Conservation (phyloP, 1,140 invertebrate genomes). For the Himalopsyche phryganea region DNA sequence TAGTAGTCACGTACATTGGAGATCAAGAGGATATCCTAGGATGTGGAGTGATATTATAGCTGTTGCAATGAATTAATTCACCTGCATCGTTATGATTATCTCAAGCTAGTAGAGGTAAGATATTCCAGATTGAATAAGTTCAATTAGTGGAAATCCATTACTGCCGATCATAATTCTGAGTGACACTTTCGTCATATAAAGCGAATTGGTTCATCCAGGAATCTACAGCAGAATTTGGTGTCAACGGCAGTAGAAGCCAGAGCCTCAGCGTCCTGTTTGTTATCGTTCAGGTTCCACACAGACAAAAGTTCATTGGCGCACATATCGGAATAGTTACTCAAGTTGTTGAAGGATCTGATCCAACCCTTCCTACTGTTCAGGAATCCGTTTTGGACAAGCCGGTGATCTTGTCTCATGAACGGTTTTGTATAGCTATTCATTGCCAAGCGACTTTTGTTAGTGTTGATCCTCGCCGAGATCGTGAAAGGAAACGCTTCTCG, state of each 20-base stretch:
- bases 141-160: no score
- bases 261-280: neutral
- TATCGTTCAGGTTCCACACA: slow-evolving; percentile 24
- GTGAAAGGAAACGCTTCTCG: slow-evolving; percentile 11
- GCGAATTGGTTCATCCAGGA: slow-evolving; percentile 15
- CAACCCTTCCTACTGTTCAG: slow-evolving; percentile 10
- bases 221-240: slow-evolving; percentile 19
- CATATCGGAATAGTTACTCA: slow-evolving; percentile 21
- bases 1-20: no score
- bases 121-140: no score
- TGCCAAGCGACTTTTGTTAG: neutral
- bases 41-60: no score
- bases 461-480: slow-evolving; percentile 9
- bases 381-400: neutral
- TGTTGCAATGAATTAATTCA: no score
- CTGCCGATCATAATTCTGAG: no score
- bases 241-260: slow-evolving; percentile 4
- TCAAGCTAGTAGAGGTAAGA: no score
- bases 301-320: slow-evolving; percentile 25
- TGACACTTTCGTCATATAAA: no score
- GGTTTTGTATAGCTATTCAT: neutral
- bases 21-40: no score
- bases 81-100: no score
- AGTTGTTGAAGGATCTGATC: slow-evolving; percentile 11
- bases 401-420: no score